A percentile compares a stretch with the other conserved stretches of the same genome.
These are phyloP conservation scores for Lepidonotus clava DNA, from an alignment of 2,888 invertebrate species.

Conservation along the genomic window DNA sequence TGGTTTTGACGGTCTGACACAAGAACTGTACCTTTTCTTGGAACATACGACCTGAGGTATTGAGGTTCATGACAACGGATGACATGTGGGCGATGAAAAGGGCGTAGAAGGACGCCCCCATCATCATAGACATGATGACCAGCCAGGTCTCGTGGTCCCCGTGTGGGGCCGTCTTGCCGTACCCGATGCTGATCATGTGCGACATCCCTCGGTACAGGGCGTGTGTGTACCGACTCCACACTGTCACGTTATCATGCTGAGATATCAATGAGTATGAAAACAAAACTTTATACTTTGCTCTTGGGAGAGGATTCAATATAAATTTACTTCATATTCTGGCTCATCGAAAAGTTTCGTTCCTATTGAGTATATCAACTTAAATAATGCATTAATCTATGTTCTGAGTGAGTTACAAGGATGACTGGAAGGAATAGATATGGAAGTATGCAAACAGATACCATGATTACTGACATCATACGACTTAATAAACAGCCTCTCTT, in stretches of 20 bases:
- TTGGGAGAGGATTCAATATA: too few species aligned
- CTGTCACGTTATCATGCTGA: constrained; percentile 40
- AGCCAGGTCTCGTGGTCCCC: constrained; percentile 58
- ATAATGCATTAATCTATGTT: too few species aligned
- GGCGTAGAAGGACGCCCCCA: constrained; percentile 64
- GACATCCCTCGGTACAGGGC: constrained; percentile 61
- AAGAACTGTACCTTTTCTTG: constrained; percentile 65
- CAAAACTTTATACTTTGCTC: too few species aligned
- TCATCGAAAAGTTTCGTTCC: too few species aligned
- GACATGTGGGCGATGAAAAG: constrained; percentile 64
- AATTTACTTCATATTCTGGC: too few species aligned
- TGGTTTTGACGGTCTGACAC: too few species aligned
- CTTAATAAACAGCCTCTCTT: too few species aligned
- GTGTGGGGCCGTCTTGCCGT: constrained; percentile 58
- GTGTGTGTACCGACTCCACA: constrained; percentile 31
- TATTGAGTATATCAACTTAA: too few species aligned
- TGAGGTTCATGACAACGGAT: constrained; percentile 56
- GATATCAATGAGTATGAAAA: not conserved
- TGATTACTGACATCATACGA: too few species aligned
- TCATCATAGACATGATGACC: constrained; percentile 59
- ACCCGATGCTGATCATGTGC: constrained; percentile 63
- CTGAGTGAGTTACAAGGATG: too few species aligned
- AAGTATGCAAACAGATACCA: too few species aligned
- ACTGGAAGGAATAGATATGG: too few species aligned
- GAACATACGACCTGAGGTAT: constrained; percentile 60